These are phyloP conservation scores for Onchidella celtica DNA, from an alignment of 2,888 invertebrate species.

Conservation along the genomic window DNA sequence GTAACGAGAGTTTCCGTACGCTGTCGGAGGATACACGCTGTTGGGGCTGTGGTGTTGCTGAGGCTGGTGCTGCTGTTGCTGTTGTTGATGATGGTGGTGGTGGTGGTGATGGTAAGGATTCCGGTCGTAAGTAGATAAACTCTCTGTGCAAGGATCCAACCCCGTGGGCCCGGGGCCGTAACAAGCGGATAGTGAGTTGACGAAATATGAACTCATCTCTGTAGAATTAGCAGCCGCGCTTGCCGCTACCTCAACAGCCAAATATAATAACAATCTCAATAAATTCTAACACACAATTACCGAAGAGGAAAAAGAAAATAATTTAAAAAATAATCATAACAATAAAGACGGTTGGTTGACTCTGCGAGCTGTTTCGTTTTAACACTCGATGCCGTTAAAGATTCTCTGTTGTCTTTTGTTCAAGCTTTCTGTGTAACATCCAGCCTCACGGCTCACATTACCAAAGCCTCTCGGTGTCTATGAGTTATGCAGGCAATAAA, in stretches of 20 bases:
- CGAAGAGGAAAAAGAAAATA: too few species aligned
- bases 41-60: constrained; percentile 40
- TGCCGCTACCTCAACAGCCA: neutral
- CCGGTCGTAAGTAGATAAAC: constrained; percentile 26
- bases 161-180: constrained; percentile 72
- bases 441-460: constrained; percentile 5
- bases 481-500: constrained; percentile 31
- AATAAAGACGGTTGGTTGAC: too few species aligned
- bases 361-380: too few species aligned
- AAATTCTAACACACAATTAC: constrained; percentile 24
- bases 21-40: constrained; percentile 9
- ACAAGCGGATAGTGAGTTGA: constrained; percentile 75
- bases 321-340: too few species aligned
- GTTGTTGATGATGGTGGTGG: too few species aligned
- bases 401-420: neutral
- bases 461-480: constrained; percentile 2
- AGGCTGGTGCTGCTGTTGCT: constrained; percentile 36
- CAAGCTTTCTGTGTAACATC: too few species aligned
- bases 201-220: constrained; percentile 77
- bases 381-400: too few species aligned
- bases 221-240: neutral
- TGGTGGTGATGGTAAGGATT: constrained; percentile 8
- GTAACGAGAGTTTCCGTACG: constrained; percentile 20
- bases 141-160: constrained; percentile 67
- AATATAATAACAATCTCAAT: neutral